Conservation (phyloP, 2,797 vertebrate genomes). For the Clarias platycephalus region DNA sequence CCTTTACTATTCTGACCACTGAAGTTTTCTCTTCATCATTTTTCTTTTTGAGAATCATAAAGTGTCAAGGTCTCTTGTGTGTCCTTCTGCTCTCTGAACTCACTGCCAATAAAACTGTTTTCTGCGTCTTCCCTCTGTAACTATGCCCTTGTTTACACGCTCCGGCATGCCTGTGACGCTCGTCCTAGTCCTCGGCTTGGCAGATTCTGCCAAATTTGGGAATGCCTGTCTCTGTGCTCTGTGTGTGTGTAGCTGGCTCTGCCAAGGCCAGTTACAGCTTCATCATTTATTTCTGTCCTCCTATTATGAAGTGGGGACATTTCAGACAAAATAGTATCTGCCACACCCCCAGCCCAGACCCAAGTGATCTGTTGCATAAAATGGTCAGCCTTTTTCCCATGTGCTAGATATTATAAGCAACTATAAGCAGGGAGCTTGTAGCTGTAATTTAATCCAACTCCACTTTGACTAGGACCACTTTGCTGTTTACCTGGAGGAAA, state of each 20-base stretch:
- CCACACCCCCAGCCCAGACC: neutral
- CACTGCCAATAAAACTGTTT: conserved; percentile 15
- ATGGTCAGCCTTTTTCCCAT: neutral
- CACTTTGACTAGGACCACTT: neutral
- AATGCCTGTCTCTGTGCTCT: conserved; percentile 27
- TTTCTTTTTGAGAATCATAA: neutral
- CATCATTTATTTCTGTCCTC: conserved; percentile 29
- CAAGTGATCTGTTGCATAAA: neutral
- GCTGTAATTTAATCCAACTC: neutral
- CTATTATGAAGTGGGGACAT: neutral
- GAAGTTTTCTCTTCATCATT: neutral
- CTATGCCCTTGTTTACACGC: conserved; percentile 41
- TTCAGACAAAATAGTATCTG: neutral
- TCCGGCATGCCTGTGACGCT: conserved; percentile 21
- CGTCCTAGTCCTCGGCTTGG: conserved; percentile 25
- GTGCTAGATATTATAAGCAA: neutral
- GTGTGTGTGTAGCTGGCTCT: conserved; percentile 13
- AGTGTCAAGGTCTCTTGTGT: neutral
- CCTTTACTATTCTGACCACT: neutral
- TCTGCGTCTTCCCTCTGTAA: conserved; percentile 12
- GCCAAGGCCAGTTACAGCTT: conserved; percentile 19
- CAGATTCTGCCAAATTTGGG: conserved; percentile 52
- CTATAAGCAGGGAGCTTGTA: neutral
- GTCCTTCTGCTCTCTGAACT: conserved; percentile 32
- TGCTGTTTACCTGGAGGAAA: neutral